Evolutionary conservation across 2,113 vertebrate genomes (phyloP), one percentile per base, ranked within the genome.

Genomic region (Phylloscopus whistleri): DNA sequence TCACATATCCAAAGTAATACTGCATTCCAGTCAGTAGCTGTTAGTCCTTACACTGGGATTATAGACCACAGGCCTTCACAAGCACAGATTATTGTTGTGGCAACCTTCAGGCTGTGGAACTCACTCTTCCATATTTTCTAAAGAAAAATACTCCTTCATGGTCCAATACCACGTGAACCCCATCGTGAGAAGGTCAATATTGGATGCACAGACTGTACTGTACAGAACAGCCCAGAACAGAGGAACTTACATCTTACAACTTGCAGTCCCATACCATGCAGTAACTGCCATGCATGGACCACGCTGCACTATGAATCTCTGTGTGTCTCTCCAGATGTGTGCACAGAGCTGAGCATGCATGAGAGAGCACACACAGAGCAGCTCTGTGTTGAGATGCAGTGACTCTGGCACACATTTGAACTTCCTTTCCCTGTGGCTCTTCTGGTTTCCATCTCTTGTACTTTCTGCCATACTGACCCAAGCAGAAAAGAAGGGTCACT

Each of bases 201-300:
- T 7, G 9, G 30, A 18, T 49, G 14, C 19, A 14, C 60, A 48
- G 53, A 22, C 63, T 35, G 10, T 13, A 13, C 28, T 79, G 30
- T 9, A 15, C 5, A 13, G 28, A 66, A 31, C 16, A 73, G 55
- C n/a, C 20, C 23, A 48, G 74, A 73, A 62, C 6, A 67, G 43
- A 39, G 33, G 30, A 84, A 14, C 7, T 27, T 51, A 33, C 55
- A 21, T 46, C 18, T 19, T 79, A 2, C 13, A 31, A 1, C 26
- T 49, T 55, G 27, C 33, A 53, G 28, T 53, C 68, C 3, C 0
- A 0, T 49, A 31, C 16, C 6, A 3, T 33, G 11, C 24, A 51
- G 72, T 52, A 60, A 7, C 9, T 17, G 4, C 59, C 59, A 18
- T 22, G 23, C 23, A 13, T 27, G 0, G 43, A 12, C 19, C 9